Evolutionary conservation across 2,888 invertebrate genomes (phyloP).

Genomic region (Spisula solida): DNA sequence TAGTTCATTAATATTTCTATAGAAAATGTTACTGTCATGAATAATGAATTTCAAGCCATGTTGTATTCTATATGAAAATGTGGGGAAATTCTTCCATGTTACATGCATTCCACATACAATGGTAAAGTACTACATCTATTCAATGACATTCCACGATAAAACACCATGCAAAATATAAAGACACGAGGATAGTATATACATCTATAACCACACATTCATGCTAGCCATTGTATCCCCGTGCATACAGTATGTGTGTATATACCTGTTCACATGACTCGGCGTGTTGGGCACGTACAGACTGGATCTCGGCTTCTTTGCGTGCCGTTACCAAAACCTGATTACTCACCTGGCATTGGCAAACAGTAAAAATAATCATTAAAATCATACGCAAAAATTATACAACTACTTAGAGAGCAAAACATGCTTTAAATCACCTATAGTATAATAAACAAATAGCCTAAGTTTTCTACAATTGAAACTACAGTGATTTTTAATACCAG

Average conservation of each 20-base stretch:
- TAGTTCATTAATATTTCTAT: too few species aligned
- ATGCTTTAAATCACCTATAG: neutral
- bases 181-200: conserved; percentile 20
- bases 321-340: conserved; percentile 75
- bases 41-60: too few species aligned
- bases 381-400: neutral
- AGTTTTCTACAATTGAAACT: neutral
- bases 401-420: neutral
- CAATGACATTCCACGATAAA: neutral
- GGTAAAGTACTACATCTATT: neutral
- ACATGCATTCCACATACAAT: conserved; percentile 7
- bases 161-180: conserved; percentile 18
- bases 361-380: conserved; percentile 12
- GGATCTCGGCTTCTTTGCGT: conserved; percentile 80
- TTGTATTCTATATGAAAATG: too few species aligned
- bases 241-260: conserved; percentile 42
- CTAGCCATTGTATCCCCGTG: conserved; percentile 41
- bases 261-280: conserved; percentile 83
- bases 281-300: conserved; percentile 79
- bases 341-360: conserved; percentile 71
- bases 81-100: neutral
- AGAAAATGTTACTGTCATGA: too few species aligned
- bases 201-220: conserved; percentile 57
- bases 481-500: neutral
- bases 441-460: conserved; percentile 2